Base-by-base conservation (phyloP, 2,888 invertebrate genomes). In the Mesopsocus fuscifrons region DNA sequence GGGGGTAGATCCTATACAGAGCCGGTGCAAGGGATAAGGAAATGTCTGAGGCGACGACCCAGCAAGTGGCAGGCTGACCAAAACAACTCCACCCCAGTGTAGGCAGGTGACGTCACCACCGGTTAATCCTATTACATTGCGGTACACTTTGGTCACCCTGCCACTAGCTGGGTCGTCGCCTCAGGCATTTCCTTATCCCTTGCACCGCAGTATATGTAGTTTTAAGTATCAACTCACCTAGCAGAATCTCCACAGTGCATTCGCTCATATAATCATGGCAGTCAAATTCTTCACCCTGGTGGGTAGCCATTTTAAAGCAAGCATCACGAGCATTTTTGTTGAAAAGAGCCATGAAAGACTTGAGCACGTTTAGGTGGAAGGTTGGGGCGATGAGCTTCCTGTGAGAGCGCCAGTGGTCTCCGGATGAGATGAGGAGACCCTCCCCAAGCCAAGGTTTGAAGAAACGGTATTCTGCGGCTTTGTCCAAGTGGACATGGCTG, bases 311-410 rank as follows among this genome's bases (percentile, higher is more conserved):
- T 43, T 52, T 52, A 8, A 49, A 48, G 41, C 49, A 48, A 2
- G 49, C 49, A 23, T 46, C 50, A 18, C 45, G 38, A 33, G 49
- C 49, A 46, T 52, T 51, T 48, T 77, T 78, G 57, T 85, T 84
- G 66, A 85, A 85, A 26, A 84, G 65, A 55, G 81, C 80, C 54
- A 85, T 80, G 65, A 85, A 85, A 52, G 81, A 80, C 66, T 84
- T 84, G 52, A 85, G 63, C 1, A 85, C 82, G 60, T 85, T 85
- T 61, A 85, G 66, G 57, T 85, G 84, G 74, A 85, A 85, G 48
- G 84, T 84, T 35, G 85, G 85, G 8, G 85, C 84, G 51, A 85
- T 85, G 51, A 85, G 64, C 64, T 84, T 84, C 52, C 85, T 73
- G 59, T 85, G 84, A 16, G 79, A 72, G 41, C 80, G 72, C 85